Conservation (phyloP, 1,140 invertebrate genomes). For the Drosophila elegans region DNA sequence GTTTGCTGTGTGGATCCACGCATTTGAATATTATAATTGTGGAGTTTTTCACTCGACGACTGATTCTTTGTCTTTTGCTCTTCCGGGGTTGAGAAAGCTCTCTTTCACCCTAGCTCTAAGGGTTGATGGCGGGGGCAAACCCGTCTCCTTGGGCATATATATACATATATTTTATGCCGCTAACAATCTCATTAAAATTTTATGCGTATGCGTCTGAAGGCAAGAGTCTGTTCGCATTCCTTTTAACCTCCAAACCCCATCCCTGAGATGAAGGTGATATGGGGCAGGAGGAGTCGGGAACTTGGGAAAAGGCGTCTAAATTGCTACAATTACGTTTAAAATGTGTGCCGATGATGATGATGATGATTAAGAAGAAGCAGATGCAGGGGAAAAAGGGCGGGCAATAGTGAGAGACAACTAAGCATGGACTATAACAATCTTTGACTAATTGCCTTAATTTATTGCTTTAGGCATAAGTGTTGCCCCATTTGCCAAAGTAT, state of each 20-base stretch:
- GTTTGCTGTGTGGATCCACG: conserved; percentile 29
- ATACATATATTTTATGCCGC: conserved; percentile 73
- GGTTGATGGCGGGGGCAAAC: conserved; percentile 2
- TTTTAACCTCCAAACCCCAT: background rate
- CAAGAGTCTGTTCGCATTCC: conserved; percentile 27
- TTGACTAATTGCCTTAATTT: conserved; percentile 74
- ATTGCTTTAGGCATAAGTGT: conserved; percentile 59
- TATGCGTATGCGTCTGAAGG: conserved; percentile 72
- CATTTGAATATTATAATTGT: conserved; percentile 78
- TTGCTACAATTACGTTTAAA: conserved; percentile 82
- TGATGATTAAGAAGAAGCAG: background rate
- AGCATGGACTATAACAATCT: conserved; percentile 34
- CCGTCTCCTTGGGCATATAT: background rate
- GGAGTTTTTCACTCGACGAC: conserved; percentile 28
- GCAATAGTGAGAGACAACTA: conserved; percentile 12
- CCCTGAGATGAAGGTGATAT: conserved; percentile 32
- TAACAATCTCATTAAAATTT: conserved; percentile 84
- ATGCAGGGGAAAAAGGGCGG: background rate
- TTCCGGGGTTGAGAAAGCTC: conserved; percentile 25
- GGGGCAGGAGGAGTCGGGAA: background rate
- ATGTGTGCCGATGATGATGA: conserved; percentile 65
- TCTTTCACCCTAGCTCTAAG: background rate
- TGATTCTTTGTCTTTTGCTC: conserved; percentile 66
- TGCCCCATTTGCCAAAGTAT: background rate
- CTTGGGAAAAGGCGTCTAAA: conserved; percentile 56